These are phyloP conservation scores for Beroe ovata DNA, from an alignment of 37 sponge, comb jelly and placozoan species.

Conservation along the genomic window DNA sequence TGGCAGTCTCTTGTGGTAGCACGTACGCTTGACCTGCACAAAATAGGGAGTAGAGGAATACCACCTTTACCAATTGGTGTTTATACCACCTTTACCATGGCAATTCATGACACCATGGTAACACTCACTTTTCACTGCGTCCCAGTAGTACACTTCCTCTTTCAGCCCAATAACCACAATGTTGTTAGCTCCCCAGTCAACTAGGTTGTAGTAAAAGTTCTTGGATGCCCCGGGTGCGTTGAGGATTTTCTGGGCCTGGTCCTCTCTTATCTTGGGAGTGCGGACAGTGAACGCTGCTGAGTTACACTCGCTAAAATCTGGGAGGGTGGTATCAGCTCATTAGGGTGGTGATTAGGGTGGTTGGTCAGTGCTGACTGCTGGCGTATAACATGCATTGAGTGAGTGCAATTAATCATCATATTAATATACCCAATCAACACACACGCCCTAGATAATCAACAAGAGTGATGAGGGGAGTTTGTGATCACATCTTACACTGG, in stretches of 20 bases:
- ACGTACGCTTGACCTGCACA: conserved; percentile 62
- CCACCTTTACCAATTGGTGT: no score
- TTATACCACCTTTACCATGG: no score
- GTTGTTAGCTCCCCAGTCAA: conserved; percentile 65
- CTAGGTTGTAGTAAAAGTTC: conserved; percentile 66
- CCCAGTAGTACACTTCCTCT: conserved; percentile 65
- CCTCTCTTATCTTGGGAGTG: conserved; percentile 2
- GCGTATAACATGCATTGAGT: neutral
- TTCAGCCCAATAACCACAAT: conserved; percentile 54
- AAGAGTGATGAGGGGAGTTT: no score
- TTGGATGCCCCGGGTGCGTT: conserved; percentile 52
- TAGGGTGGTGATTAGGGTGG: neutral
- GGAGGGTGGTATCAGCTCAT: neutral
- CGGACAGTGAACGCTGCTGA: neutral
- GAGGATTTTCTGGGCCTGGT: conserved; percentile 12
- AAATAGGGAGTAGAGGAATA: no score
- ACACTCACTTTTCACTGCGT: conserved; percentile 35
- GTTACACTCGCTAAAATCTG: conserved; percentile 21
- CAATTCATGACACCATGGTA: no score
- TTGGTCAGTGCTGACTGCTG: neutral
- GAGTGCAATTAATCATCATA: no score
- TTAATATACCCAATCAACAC: no score
- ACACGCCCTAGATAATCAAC: no score
- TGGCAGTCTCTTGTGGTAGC: neutral
- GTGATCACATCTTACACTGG: no score